phyloP scores from a whole-genome alignment of 1,140 invertebrate species.

The Eriocheir sinensis region DNA sequence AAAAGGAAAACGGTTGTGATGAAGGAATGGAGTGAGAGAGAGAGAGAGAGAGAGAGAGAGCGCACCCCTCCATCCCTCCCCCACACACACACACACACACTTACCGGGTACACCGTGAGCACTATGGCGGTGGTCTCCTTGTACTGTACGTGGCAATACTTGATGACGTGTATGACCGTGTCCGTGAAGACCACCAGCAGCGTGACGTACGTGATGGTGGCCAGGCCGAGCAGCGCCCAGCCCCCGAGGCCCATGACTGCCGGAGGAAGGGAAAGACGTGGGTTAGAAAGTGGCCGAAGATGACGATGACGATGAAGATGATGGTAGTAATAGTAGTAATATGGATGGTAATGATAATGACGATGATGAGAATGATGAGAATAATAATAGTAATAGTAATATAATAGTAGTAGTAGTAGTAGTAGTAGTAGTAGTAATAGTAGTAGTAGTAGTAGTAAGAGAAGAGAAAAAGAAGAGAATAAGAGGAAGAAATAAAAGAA shows the following conservation, averaged over 20 bases:
- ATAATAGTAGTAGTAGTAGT: background rate
- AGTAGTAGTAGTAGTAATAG: constrained; percentile 17
- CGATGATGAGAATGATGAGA: too few species aligned
- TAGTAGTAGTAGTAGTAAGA: background rate
- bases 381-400: too few species aligned
- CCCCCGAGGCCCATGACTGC: constrained; percentile 71
- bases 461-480: too few species aligned
- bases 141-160: constrained; percentile 10
- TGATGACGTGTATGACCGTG: constrained; percentile 55
- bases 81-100: constrained; percentile 29
- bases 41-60: background rate
- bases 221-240: constrained; percentile 68
- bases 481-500: too few species aligned
- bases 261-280: too few species aligned
- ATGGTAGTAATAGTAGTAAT: background rate
- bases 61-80: background rate
- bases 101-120: constrained; percentile 76
- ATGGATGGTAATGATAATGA: background rate
- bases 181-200: constrained; percentile 66
- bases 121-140: constrained; percentile 70
- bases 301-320: background rate
- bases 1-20: too few species aligned
- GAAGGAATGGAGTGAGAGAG: background rate
- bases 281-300: too few species aligned
- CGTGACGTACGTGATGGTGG: constrained; percentile 36